These are phyloP conservation scores for Boloria selene DNA, from an alignment of 2,888 invertebrate genomes.

Conservation along the genomic window DNA sequence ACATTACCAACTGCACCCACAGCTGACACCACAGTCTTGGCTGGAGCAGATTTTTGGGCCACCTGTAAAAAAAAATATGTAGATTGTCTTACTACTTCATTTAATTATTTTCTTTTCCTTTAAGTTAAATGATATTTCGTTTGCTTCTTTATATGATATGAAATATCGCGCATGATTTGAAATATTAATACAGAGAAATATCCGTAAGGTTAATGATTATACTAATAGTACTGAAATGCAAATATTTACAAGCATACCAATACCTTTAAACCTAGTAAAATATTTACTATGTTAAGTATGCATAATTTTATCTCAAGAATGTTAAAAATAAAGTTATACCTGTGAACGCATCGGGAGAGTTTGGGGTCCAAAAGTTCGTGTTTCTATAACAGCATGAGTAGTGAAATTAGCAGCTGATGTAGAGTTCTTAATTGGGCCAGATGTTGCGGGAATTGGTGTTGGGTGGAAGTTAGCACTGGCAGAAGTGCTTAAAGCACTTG, in stretches of 20 bases:
- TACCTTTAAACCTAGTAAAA: background rate
- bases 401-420: conserved; percentile 83
- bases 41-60: conserved; percentile 72
- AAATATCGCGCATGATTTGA: too few species aligned
- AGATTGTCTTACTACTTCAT: too few species aligned
- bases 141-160: too few species aligned
- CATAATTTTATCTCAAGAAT: background rate
- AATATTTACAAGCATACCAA: too few species aligned
- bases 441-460: conserved; percentile 59
- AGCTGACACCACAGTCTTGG: conserved; percentile 73
- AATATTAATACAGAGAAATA: too few species aligned
- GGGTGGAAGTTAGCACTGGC: conserved; percentile 84
- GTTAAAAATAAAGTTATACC: conserved; percentile 48
- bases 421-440: conserved; percentile 79
- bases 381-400: conserved; percentile 74
- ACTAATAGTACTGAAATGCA: too few species aligned
- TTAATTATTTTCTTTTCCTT: too few species aligned
- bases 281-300: background rate
- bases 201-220: too few species aligned
- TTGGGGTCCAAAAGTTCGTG: conserved; percentile 76
- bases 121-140: too few species aligned
- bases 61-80: conserved; percentile 50
- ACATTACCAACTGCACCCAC: conserved; percentile 85
- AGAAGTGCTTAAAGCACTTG: conserved; percentile 83
- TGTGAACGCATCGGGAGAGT: conserved; percentile 77